phyloP scores from a whole-genome alignment of 2,113 vertebrate species.

The Strigops habroptila region DNA sequence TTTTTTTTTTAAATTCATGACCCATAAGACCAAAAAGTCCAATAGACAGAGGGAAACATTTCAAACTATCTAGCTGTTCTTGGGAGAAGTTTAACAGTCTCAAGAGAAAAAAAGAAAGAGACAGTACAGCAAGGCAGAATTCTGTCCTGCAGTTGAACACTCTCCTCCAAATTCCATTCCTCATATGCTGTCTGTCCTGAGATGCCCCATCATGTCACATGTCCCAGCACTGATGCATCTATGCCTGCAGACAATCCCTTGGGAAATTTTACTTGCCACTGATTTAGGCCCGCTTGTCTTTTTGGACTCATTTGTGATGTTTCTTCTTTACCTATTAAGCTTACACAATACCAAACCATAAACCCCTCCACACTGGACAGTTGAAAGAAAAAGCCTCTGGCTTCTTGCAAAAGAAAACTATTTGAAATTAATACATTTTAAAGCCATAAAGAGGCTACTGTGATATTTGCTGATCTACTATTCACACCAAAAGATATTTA shows the following conservation, averaged over 20 bases:
- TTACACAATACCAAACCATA: neutral
- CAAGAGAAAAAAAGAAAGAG: rapidly evolving
- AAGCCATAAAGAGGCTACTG: neutral
- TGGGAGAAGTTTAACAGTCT: neutral
- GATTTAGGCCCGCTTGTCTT: neutral
- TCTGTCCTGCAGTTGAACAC: neutral
- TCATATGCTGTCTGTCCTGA: neutral
- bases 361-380: neutral
- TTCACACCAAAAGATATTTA: neutral
- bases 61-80: neutral
- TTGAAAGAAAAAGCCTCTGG: neutral
- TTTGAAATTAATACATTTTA: neutral
- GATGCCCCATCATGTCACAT: neutral
- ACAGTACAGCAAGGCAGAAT: neutral
- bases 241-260: neutral
- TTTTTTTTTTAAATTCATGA: neutral
- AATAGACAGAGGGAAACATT: neutral
- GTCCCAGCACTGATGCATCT: neutral
- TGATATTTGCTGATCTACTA: neutral
- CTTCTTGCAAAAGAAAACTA: neutral
- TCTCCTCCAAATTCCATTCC: neutral
- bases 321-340: neutral
- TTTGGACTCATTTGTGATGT: neutral
- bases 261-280: neutral
- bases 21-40: neutral